Evolutionary conservation across 2,113 vertebrate species (phyloP).

Genomic region (Pardalotus punctatus): DNA sequence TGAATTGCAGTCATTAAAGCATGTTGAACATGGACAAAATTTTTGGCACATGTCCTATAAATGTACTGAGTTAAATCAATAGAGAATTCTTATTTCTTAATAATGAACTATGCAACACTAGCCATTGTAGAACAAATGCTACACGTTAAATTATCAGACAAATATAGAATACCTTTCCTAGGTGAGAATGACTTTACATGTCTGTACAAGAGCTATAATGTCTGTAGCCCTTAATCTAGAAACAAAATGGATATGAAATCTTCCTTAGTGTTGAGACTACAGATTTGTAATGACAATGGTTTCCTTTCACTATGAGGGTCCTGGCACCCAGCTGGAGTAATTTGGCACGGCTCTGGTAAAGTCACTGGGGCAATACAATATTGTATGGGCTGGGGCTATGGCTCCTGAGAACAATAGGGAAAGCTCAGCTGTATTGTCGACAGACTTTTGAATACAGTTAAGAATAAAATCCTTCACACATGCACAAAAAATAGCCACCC

Average conservation of each 20-base stretch:
- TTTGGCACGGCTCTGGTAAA: background rate
- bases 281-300: background rate
- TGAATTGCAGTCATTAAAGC: background rate
- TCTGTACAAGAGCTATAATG: too few species aligned
- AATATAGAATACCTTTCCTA: background rate
- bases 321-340: background rate
- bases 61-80: background rate
- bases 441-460: background rate
- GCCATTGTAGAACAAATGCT: background rate
- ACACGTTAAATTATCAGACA: background rate
- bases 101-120: background rate
- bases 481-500: background rate
- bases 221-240: background rate
- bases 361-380: background rate
- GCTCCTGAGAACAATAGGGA: background rate
- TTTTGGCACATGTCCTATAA: background rate
- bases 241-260: background rate
- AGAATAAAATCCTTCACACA: constrained; percentile 16
- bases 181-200: background rate
- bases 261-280: background rate
- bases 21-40: background rate
- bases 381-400: background rate
- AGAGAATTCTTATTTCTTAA: background rate
- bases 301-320: background rate
- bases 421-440: background rate